These are phyloP conservation scores for Oreochromis tanganicae DNA, from an alignment of 2,113 vertebrate genomes.

Conservation along the genomic window DNA sequence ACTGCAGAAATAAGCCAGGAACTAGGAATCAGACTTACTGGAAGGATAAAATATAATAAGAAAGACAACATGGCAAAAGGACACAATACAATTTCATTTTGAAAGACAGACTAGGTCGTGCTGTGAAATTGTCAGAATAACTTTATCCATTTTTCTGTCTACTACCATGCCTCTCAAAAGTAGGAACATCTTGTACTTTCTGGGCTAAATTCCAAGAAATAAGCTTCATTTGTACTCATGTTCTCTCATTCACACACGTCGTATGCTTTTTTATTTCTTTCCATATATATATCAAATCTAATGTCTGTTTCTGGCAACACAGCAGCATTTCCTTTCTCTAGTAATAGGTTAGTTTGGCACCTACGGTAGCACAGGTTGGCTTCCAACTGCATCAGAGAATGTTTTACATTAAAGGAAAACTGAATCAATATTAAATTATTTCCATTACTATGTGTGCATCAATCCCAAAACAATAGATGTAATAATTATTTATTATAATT, in stretches of 20 bases:
- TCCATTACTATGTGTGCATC: neutral
- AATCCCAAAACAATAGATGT: neutral
- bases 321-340: neutral
- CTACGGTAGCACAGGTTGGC: neutral
- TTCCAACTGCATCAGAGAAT: neutral
- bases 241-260: neutral
- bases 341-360: neutral
- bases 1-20: conserved; percentile 33
- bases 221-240: neutral
- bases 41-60: conserved; percentile 4
- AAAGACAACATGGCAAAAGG: conserved; percentile 5
- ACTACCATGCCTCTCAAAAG: neutral
- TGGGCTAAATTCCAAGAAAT: neutral
- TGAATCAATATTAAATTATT: neutral
- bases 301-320: neutral
- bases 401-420: neutral
- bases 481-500: neutral
- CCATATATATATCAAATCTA: neutral
- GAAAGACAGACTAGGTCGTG: neutral
- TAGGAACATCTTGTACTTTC: neutral
- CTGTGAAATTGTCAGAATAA: neutral
- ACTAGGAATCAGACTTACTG: conserved; percentile 28
- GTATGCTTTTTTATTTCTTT: neutral
- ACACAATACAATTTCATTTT: conserved; percentile 30
- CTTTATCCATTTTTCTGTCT: neutral